These are phyloP conservation scores for Mobula hypostoma DNA, from an alignment of 2,113 vertebrate species.

Conservation along the genomic window DNA sequence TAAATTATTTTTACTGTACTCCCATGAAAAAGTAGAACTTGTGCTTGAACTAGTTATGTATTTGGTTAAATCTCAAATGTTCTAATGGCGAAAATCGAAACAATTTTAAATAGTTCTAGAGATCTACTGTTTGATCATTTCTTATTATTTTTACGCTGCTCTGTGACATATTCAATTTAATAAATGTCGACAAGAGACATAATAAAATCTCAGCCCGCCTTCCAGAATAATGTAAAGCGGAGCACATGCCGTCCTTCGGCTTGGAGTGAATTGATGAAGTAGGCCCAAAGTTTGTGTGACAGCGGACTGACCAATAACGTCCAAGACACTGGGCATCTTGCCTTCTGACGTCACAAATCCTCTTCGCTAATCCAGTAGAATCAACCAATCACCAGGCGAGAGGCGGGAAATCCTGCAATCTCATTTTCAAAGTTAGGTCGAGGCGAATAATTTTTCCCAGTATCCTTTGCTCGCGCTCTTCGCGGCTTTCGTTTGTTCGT, in stretches of 20 bases:
- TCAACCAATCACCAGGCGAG: background rate
- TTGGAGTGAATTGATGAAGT: background rate
- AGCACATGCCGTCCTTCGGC: constrained; percentile 22
- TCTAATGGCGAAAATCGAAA: background rate
- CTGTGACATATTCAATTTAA: background rate
- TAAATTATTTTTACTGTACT: background rate
- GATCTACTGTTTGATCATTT: background rate
- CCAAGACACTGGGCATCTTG: background rate
- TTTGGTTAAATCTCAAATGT: background rate
- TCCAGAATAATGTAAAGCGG: background rate
- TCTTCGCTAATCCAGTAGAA: too few species aligned
- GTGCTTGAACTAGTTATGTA: background rate
- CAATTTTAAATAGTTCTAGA: background rate
- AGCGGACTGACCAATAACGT: background rate
- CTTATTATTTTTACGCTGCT: background rate
- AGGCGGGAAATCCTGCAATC: background rate
- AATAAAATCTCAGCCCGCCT: background rate
- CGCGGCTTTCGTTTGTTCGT: constrained; percentile 16
- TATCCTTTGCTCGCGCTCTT: background rate
- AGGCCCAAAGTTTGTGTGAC: background rate
- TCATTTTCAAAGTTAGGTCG: constrained; percentile 1
- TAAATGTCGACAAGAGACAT: background rate
- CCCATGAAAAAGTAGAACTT: background rate
- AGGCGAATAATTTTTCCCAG: background rate
- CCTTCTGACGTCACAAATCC: background rate